Conservation (phyloP, 2,888 invertebrate species). For the Agelastica alni region DNA sequence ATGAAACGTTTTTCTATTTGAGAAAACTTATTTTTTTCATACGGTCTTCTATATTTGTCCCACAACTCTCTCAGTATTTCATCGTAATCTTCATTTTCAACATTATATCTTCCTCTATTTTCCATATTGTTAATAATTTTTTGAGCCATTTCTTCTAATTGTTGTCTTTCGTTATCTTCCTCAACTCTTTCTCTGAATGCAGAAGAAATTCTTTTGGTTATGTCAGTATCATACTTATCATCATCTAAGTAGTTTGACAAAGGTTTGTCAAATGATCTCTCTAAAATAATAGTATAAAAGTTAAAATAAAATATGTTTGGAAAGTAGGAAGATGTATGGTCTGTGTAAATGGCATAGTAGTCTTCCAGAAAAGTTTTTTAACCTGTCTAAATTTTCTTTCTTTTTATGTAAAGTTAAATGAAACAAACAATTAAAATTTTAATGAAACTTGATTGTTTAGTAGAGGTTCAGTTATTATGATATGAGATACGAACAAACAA, state of each 20-base stretch:
- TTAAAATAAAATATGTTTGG: too few species aligned
- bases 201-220: constrained; percentile 57
- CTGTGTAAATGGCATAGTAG: too few species aligned
- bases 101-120: constrained; percentile 38
- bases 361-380: too few species aligned
- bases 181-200: constrained; percentile 62
- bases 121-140: constrained; percentile 46
- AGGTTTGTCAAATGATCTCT: constrained; percentile 23
- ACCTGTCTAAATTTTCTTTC: too few species aligned
- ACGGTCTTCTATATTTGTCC: constrained; percentile 56
- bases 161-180: constrained; percentile 58
- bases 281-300: constrained; percentile 15
- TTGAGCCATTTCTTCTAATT: constrained; percentile 49
- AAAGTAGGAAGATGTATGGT: too few species aligned
- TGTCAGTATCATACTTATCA: constrained; percentile 36
- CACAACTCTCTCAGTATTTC: constrained; percentile 62
- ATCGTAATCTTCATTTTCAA: constrained; percentile 53
- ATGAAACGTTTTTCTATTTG: constrained; percentile 41
- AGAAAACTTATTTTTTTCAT: constrained; percentile 44
- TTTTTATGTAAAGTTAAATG: too few species aligned
- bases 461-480: too few species aligned
- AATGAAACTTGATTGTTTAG: too few species aligned
- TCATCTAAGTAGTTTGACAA: constrained; percentile 45
- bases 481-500: too few species aligned
- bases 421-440: too few species aligned